Evolutionary conservation across 1,140 invertebrate species (phyloP), one percentile per base, ranked within the genome.

Genomic region (Gryllus bimaculatus): DNA sequence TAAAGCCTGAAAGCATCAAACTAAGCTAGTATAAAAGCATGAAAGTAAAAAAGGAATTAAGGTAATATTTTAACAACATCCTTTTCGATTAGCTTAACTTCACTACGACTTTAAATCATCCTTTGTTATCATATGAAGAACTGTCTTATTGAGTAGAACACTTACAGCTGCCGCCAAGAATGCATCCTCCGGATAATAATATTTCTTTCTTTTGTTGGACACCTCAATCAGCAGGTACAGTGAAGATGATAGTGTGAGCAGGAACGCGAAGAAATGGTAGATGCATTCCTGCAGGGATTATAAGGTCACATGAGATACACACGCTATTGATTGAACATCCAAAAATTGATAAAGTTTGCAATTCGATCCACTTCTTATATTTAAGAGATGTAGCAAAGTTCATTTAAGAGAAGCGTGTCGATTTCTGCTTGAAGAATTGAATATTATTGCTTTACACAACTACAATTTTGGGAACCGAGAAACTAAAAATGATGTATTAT

Each of bases 221-320:
- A 90, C 87, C 82, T 90, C 88, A 48, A 92, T 87, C 12, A 94
- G 81, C 18, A 93, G 87, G 5, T 88, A 89, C 26, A 92, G 84
- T 8, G 92, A 90, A 0, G 92, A 90, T 73, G 90, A 88, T 54
- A 95, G 83, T 66, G 93, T 88, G 48, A 95, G 83, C 74, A 92
- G 86, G 82, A 90, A 92, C 15, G 90, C 93, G 74, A 93, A 84
- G 6, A 89, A 87, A 81, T 95, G 93, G 83, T 94, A 95, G 48
- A 94, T 88, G 47, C 94, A 87, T 88, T 95, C 93, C 94, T 95
- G 85, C 47, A 89, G 89, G 18, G 21, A 54, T 54, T 13, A 21
- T 8, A 18, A 75, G 74, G 15, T 20, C 20, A 75, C 74, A 21
- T 20, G 20, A 75, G 10, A 21, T 73, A 73, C 7, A 8, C 73